Evolutionary conservation across 1,140 invertebrate genomes (phyloP).

Genomic region (Marisa cornuarietis): DNA sequence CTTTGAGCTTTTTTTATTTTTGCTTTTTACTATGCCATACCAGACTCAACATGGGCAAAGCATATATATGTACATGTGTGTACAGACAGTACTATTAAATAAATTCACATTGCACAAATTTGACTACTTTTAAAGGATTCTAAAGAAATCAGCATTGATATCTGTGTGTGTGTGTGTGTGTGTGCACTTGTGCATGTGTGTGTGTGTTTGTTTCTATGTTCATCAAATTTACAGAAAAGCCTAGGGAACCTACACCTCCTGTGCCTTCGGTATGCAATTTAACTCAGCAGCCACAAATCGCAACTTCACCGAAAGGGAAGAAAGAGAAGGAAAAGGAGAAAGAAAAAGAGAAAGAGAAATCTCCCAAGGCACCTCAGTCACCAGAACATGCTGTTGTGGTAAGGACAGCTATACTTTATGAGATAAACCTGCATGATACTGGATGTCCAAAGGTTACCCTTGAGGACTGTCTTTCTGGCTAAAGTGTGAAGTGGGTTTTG

Average conservation of each 20-base stretch:
- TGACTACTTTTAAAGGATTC: too few relatives aligned
- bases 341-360: constrained; percentile 25
- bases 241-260: constrained; percentile 54
- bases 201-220: neutral
- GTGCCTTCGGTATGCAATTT: constrained; percentile 44
- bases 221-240: constrained; percentile 44
- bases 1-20: too few relatives aligned
- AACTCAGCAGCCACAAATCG: constrained; percentile 31
- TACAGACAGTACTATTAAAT: neutral
- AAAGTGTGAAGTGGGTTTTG: too few relatives aligned
- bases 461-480: too few relatives aligned
- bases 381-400: constrained; percentile 40
- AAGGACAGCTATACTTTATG: too few relatives aligned
- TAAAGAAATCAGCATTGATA: neutral
- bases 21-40: too few relatives aligned
- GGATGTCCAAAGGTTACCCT: too few relatives aligned
- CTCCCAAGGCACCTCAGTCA: constrained; percentile 8
- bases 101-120: neutral
- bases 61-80: neutral
- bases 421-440: too few relatives aligned
- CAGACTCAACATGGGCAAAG: too few relatives aligned
- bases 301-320: constrained; percentile 50
- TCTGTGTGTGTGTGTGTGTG: neutral
- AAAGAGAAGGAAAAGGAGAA: constrained; percentile 54
- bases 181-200: too few relatives aligned